Conservation (phyloP, 2,113 vertebrate genomes). For the Centropus bengalensis region DNA sequence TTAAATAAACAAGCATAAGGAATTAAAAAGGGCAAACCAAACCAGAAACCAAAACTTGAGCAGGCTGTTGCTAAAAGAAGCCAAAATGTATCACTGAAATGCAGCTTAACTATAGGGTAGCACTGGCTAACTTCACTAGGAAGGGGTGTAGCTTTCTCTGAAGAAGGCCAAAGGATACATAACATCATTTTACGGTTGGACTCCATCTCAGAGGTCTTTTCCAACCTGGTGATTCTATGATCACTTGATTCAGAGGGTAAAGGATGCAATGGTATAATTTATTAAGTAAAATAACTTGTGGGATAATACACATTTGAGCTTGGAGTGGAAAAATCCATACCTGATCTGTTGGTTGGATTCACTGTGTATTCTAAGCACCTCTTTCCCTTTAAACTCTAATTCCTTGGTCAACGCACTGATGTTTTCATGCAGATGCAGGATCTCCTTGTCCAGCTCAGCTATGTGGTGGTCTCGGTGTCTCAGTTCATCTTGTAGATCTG, state of each 20-base stretch:
- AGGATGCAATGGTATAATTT: not conserved
- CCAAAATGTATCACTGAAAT: constrained; percentile 20
- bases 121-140: not conserved
- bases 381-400: constrained; percentile 96
- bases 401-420: constrained; percentile 95
- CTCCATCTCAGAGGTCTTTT: too few relatives aligned
- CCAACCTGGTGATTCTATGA: too few relatives aligned
- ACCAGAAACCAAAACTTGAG: not conserved
- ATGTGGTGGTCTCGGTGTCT: constrained; percentile 92
- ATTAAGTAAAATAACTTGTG: not conserved
- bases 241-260: not conserved
- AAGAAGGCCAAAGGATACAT: not conserved
- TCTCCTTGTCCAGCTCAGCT: constrained; percentile 92
- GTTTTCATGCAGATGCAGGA: constrained; percentile 93
- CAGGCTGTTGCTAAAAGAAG: not conserved
- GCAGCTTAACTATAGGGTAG: not conserved
- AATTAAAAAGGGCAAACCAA: not conserved
- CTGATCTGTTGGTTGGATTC: constrained; percentile 98
- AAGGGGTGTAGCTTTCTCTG: not conserved
- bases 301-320: not conserved
- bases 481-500: constrained; percentile 92
- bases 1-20: constrained; percentile 24
- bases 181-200: not conserved
- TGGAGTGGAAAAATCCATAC: constrained; percentile 69
- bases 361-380: constrained; percentile 96